A percentile compares a stretch with the other conserved stretches of the same genome.
Conservation (phyloP, 2,113 vertebrate genomes). For the Sclerurus mexicanus region DNA sequence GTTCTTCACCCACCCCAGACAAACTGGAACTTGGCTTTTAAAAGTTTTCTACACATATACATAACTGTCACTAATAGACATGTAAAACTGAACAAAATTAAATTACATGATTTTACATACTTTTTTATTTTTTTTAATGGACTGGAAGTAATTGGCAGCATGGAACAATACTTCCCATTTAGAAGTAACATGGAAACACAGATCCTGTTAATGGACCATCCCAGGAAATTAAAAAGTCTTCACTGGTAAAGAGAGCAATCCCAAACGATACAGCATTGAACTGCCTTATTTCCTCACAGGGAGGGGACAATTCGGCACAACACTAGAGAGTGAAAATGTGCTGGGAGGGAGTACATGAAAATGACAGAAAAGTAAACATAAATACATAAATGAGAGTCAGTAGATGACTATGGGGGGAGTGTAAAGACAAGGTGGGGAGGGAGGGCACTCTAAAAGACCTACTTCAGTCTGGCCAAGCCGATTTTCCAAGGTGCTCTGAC, state of each 20-base stretch:
- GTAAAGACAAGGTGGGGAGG: not conserved
- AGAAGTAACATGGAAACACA: not conserved
- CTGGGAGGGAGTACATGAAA: not conserved
- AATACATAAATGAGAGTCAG: not conserved
- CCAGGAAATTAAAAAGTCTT: not conserved
- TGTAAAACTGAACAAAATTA: not conserved
- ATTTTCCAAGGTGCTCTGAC: not conserved
- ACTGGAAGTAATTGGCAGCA: not conserved
- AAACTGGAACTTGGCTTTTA: not conserved
- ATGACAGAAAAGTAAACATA: not conserved
- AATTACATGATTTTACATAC: not conserved
- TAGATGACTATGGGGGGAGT: rapidly evolving
- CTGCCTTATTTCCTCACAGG: not conserved
- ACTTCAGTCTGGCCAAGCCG: not conserved
- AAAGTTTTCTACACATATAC: not conserved
- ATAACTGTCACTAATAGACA: not conserved
- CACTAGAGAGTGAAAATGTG: not conserved
- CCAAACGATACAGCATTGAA: not conserved
- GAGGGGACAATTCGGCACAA: not conserved
- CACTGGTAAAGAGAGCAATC: not conserved
- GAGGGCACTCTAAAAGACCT: not conserved
- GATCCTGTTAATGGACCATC: not conserved
- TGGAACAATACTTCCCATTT: not conserved
- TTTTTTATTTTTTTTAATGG: not conserved
- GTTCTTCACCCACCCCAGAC: not conserved